phyloP scores from a whole-genome alignment of 2,113 vertebrate genomes.

The Larimichthys polyactis region DNA sequence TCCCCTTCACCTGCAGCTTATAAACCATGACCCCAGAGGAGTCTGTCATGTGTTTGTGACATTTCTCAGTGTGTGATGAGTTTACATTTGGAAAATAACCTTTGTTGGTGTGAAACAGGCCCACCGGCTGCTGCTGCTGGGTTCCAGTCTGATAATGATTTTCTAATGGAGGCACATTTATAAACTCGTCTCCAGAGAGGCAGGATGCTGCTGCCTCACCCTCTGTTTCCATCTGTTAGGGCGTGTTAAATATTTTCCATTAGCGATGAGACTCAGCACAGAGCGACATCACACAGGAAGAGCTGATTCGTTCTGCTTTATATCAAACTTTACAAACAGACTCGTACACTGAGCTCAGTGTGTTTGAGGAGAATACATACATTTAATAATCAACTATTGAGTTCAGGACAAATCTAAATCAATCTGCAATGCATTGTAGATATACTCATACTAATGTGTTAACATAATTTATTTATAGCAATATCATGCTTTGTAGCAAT shows the following conservation, averaged over 20 bases:
- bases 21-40: neutral
- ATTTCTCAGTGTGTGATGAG: constrained; percentile 17
- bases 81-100: constrained; percentile 16
- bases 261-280: neutral
- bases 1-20: neutral
- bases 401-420: too few relatives aligned
- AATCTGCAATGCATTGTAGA: too few relatives aligned
- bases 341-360: too few relatives aligned
- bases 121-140: constrained; percentile 37
- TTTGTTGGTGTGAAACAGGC: constrained; percentile 63
- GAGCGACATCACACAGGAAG: constrained; percentile 19
- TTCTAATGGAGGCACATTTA: constrained; percentile 55
- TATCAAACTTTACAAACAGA: neutral
- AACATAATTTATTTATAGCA: too few relatives aligned
- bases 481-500: too few relatives aligned
- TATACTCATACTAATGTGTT: too few relatives aligned
- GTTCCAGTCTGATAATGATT: constrained; percentile 56
- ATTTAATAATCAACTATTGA: neutral
- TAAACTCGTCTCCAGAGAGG: constrained; percentile 35
- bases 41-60: neutral
- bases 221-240: constrained; percentile 51
- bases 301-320: constrained; percentile 9
- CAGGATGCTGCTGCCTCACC: constrained; percentile 49
- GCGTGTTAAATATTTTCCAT: constrained; percentile 43
- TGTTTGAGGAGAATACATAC: neutral